Percentiles rank a stretch among this genome's conserved stretches.
These are phyloP conservation scores for Callopanchax toddi DNA, from an alignment of 2,113 vertebrate species.

Conservation along the genomic window DNA sequence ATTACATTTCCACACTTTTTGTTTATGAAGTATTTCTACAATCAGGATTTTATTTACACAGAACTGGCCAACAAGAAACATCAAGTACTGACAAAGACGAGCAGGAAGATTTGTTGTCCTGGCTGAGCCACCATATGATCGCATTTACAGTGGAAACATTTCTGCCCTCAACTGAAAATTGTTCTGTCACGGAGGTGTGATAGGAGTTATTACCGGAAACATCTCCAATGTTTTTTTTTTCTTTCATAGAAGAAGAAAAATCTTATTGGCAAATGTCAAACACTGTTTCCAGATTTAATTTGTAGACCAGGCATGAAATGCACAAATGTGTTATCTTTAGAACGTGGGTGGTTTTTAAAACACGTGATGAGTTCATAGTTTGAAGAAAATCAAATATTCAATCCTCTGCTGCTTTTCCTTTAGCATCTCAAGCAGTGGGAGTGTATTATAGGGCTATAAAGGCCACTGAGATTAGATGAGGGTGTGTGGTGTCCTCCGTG, in stretches of 20 bases:
- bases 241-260: neutral
- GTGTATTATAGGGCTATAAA: slow-evolving; percentile 20
- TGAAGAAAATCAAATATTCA: neutral
- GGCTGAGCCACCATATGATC: neutral
- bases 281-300: slow-evolving; percentile 40
- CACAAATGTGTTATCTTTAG: slow-evolving; percentile 25
- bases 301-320: slow-evolving; percentile 19
- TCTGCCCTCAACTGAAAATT: slow-evolving; percentile 28
- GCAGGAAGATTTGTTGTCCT: neutral
- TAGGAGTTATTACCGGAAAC: slow-evolving; percentile 44
- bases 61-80: too few species aligned
- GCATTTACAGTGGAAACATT: slow-evolving; percentile 30
- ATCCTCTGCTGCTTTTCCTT: neutral
- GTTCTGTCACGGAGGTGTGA: slow-evolving; percentile 22
- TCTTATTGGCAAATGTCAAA: slow-evolving; percentile 38
- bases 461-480: slow-evolving; percentile 2
- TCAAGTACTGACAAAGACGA: too few species aligned
- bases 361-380: neutral
- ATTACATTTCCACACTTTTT: neutral
- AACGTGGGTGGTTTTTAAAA: neutral
- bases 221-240: slow-evolving; percentile 30
- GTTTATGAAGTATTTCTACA: too few species aligned
- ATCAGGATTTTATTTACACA: too few species aligned
- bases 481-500: neutral
- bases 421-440: neutral